Percentiles rank a stretch among this genome's conserved stretches.
These are phyloP conservation scores for Caenorhabditis afra DNA, from an alignment of 2,888 invertebrate genomes.

Conservation along the genomic window DNA sequence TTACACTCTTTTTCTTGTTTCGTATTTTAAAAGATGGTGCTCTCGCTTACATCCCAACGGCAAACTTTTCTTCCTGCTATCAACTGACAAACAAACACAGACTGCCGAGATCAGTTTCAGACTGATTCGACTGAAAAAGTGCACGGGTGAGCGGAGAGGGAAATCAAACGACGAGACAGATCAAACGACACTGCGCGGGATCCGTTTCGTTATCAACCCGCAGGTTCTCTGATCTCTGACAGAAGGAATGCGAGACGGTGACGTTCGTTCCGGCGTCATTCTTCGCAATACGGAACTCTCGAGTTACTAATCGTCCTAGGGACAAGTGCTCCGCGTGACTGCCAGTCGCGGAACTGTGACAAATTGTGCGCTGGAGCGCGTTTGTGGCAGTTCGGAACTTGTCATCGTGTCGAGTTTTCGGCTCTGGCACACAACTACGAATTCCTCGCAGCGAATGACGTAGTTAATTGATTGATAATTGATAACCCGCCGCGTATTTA, in stretches of 20 bases:
- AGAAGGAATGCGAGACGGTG: slow-evolving; percentile 30
- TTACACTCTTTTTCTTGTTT: neutral
- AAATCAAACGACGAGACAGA: slow-evolving; percentile 48
- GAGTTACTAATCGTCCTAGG: slow-evolving; percentile 19
- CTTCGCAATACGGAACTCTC: slow-evolving; percentile 20
- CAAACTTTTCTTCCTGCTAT: slow-evolving; percentile 11
- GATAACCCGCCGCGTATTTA: slow-evolving; percentile 31
- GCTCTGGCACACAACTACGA: neutral
- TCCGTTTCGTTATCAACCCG: slow-evolving; percentile 1
- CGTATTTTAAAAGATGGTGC: slow-evolving; percentile 22
- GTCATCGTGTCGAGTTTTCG: too few relatives aligned
- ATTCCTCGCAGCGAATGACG: slow-evolving; percentile 12
- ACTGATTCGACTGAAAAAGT: slow-evolving; percentile 23
- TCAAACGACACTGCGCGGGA: slow-evolving; percentile 34
- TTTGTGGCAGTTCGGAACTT: too few relatives aligned
- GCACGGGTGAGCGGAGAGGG: slow-evolving; percentile 15
- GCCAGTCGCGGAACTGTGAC: too few relatives aligned
- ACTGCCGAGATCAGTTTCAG: slow-evolving; percentile 38
- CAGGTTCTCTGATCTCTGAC: slow-evolving; percentile 31
- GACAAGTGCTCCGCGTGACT: too few relatives aligned
- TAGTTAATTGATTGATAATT: slow-evolving; percentile 29
- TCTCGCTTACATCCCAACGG: slow-evolving; percentile 24
- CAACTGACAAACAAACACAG: slow-evolving; percentile 10
- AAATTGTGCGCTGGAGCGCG: too few relatives aligned
- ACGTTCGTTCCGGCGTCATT: slow-evolving; percentile 50